Base-by-base conservation (phyloP, 2,113 vertebrate species). In the Otis tarda region DNA sequence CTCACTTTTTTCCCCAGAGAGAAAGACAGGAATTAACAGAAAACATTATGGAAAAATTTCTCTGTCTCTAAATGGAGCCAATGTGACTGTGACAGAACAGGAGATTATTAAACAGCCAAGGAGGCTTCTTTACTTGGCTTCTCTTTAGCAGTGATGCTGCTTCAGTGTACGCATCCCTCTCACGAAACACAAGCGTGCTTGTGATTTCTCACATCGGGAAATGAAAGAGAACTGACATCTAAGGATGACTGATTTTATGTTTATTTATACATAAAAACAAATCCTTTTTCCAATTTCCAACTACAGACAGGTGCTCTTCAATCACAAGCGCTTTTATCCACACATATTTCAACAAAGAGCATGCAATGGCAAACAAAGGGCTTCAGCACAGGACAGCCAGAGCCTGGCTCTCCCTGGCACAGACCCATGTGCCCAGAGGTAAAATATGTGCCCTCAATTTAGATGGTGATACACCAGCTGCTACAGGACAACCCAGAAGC, bases 231-330 rank as follows among this genome's bases (percentile, higher is more conserved):
- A 53, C 14, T 9, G 21, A 56, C 60, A 90, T 37, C 80, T 71
- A 78, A 96, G 55, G 35, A n/a, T 2, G 0, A 53, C 27, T 31
- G 73, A 85, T 76, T 92, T 87, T 80, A 86, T 52, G 19, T 79
- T 89, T 91, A 83, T 87, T 95, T 85, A 59, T 20, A 59, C 39
- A 65, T 19, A 89, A 87, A 95, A 91, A 19, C 15, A 35, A 78
- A 14, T 30, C 7, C 5, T 75, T 87, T 87, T 55, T 50, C 73
- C 83, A 50, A 37, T 83, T 91, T 76, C 35, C 79, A 89, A 6
- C 86, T 67, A 83, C 68, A 83, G 65, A 59, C 23, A 87, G 64
- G 76, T 74, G 68, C 41, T 89, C 39, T 43, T 89, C 63, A 78
- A 69, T 41, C 49, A 86, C 67, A 78, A 24, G 15, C 7, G 1